These are phyloP conservation scores for Quadriops clusia DNA, from an alignment of 2,888 invertebrate species.

Conservation along the genomic window DNA sequence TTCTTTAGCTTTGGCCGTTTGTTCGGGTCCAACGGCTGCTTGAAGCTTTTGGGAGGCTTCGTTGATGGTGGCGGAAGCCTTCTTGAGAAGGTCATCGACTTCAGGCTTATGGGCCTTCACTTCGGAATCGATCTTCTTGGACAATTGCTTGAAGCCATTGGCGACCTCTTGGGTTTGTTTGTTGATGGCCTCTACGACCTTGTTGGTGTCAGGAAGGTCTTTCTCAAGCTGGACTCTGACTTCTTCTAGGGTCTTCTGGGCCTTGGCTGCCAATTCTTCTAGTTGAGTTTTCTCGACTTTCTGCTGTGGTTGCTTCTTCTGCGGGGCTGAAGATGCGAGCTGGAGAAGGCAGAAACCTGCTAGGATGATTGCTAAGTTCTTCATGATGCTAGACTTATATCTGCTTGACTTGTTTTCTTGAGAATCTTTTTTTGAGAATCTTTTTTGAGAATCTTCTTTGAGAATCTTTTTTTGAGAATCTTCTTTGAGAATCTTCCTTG, in stretches of 20 bases:
- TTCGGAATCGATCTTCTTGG: constrained; percentile 8
- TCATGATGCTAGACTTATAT: too few species aligned
- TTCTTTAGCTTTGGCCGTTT: constrained; percentile 27
- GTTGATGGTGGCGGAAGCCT: constrained; percentile 25
- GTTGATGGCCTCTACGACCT: constrained; percentile 24
- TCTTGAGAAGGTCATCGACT: constrained; percentile 25
- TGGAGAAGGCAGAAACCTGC: too few species aligned
- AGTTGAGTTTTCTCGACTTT: constrained; percentile 23
- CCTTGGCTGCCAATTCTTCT: constrained; percentile 20
- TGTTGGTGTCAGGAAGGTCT: constrained; percentile 25
- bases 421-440: too few species aligned
- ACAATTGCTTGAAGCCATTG: constrained; percentile 17
- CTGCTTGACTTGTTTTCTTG: too few species aligned
- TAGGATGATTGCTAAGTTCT: too few species aligned
- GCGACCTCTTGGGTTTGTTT: constrained; percentile 27
- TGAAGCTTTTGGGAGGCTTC: constrained; percentile 24
- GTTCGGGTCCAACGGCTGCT: constrained; percentile 27
- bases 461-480: too few species aligned
- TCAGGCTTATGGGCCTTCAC: constrained; percentile 20
- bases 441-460: too few species aligned
- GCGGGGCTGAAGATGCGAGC: too few species aligned
- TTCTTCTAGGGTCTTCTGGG: too few species aligned
- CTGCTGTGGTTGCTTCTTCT: too few species aligned
- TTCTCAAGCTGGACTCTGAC: too few species aligned
- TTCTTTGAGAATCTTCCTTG: too few species aligned